Conservation (phyloP, 1,140 invertebrate genomes). For the Neoseiulus cucumeris region DNA sequence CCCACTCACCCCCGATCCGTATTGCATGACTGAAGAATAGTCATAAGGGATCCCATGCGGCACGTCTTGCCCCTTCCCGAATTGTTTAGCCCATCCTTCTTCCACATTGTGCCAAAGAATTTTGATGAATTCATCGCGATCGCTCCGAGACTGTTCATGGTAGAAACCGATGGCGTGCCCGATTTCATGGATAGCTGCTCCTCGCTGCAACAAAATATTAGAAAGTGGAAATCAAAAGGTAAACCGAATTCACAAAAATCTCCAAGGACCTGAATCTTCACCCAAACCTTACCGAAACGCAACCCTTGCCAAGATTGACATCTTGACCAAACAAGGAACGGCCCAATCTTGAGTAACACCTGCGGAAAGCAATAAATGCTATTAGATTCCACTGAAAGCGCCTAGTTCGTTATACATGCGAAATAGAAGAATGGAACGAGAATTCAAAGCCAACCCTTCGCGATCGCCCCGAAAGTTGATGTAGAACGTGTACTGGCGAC, state of each 20-base stretch:
- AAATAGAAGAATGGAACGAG: no score
- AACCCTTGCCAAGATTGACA: no score
- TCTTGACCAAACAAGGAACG: no score
- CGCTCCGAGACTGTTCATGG: slow-evolving; percentile 30
- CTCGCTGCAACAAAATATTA: background rate
- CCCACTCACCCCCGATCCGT: background rate
- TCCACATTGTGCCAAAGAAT: slow-evolving; percentile 2
- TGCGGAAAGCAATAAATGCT: no score
- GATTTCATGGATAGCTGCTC: slow-evolving; percentile 26
- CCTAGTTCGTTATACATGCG: no score
- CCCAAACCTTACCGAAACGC: no score
- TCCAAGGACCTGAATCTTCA: no score
- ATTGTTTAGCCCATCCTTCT: background rate
- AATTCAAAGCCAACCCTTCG: background rate
- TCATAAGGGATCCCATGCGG: background rate
- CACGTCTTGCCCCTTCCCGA: background rate
- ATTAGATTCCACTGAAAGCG: no score
- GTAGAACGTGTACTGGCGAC: background rate
- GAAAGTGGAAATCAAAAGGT: no score
- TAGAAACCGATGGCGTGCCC: slow-evolving; percentile 32
- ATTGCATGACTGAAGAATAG: background rate
- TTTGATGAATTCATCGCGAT: slow-evolving; percentile 18
- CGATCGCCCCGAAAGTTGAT: background rate
- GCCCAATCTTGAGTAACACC: no score
- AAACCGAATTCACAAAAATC: no score